Percentiles rank a stretch among this genome's conserved stretches.
Evolutionary conservation across 2,888 invertebrate species (phyloP).

Genomic region (Heliconius ethilla): DNA sequence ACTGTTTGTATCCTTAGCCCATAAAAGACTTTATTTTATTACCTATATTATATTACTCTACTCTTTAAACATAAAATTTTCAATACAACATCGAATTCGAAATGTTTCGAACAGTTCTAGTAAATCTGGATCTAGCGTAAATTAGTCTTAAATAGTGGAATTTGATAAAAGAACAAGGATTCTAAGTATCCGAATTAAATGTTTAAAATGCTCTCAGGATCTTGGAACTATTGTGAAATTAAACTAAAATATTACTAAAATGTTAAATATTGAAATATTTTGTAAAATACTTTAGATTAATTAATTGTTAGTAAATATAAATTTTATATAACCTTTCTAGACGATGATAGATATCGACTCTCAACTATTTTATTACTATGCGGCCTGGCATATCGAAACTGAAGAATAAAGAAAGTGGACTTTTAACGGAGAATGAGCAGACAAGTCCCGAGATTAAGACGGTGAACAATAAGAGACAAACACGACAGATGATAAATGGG

Average conservation of each 20-base stretch:
- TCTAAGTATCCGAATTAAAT: neutral
- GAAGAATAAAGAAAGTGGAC: no score
- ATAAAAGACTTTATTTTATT: conserved; percentile 27
- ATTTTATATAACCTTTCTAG: no score
- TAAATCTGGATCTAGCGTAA: conserved; percentile 2
- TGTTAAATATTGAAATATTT: neutral
- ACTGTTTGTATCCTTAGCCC: neutral
- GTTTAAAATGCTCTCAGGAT: neutral
- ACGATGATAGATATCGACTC: no score
- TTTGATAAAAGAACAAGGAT: conserved; percentile 2
- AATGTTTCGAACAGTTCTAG: neutral
- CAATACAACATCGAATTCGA: neutral
- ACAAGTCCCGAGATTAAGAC: no score
- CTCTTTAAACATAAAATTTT: conserved; percentile 28
- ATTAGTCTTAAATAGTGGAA: conserved; percentile 4
- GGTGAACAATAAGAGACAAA: no score
- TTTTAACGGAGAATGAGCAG: no score
- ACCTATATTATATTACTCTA: conserved; percentile 29
- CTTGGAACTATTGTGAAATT: neutral
- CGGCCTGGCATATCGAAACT: no score
- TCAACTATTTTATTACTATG: no score
- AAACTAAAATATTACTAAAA: neutral
- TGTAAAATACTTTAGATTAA: neutral
- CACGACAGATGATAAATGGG: no score
- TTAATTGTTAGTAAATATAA: no score